Conservation (phyloP, 2,888 invertebrate genomes). For the Nudaria mundana region DNA sequence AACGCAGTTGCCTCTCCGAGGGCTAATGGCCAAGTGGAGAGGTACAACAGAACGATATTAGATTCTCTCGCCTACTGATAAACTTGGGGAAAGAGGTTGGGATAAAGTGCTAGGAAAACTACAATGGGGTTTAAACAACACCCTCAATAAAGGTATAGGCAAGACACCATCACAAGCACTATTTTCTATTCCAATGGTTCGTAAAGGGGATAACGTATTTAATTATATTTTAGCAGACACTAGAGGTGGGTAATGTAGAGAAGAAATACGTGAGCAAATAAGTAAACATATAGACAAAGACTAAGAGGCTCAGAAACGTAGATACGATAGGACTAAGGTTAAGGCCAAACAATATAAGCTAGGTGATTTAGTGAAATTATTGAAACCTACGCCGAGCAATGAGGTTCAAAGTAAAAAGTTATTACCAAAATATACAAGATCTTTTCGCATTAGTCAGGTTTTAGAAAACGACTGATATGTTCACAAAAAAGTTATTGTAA, state of each 20-base stretch:
- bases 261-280: background rate
- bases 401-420: background rate
- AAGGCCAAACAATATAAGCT: background rate
- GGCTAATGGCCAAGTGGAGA: slow-evolving; percentile 30
- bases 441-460: background rate
- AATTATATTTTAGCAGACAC: background rate
- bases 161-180: background rate
- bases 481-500: background rate
- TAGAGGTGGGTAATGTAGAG: background rate
- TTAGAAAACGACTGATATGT: background rate
- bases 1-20: slow-evolving; percentile 29
- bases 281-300: no score
- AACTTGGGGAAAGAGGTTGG: no score
- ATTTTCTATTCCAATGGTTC: background rate
- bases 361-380: background rate
- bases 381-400: background rate
- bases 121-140: background rate
- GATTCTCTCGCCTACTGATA: no score
- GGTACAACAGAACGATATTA: slow-evolving; percentile 15
- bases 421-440: background rate
- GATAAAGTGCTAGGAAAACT: background rate
- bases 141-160: background rate
- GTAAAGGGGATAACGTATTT: background rate
- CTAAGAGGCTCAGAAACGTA: background rate
- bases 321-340: background rate